Conservation (phyloP, 2,888 invertebrate species). For the Scaeva pyrastri region DNA sequence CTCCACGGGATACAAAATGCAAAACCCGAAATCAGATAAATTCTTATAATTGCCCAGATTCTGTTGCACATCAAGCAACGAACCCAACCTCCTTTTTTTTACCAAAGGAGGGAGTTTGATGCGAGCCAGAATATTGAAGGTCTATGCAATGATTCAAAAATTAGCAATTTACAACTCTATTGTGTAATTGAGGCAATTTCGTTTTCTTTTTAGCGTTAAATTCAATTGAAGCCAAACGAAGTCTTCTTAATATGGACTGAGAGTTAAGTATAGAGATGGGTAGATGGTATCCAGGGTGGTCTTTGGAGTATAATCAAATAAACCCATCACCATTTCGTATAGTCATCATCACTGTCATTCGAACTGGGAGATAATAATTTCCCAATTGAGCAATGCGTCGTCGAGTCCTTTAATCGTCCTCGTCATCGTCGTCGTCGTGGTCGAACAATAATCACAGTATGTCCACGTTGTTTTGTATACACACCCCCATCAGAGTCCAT, state of each 20-base stretch:
- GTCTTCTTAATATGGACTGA: background rate
- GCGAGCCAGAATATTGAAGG: no score
- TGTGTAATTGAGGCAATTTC: conserved; percentile 69
- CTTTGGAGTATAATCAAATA: conserved; percentile 57
- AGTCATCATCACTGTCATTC: background rate
- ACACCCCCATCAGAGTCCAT: conserved; percentile 4
- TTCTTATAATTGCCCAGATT: conserved; percentile 50
- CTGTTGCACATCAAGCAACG: conserved; percentile 17
- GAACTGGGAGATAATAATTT: conserved; percentile 50
- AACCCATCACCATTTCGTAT: conserved; percentile 17
- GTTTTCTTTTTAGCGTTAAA: conserved; percentile 62
- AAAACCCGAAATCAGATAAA: conserved; percentile 46
- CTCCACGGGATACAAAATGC: conserved; percentile 36
- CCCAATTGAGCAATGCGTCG: conserved; percentile 66
- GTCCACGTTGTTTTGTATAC: conserved; percentile 39
- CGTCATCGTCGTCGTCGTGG: no score
- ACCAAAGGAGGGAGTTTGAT: background rate
- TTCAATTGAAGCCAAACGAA: conserved; percentile 60
- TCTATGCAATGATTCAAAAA: conserved; percentile 28
- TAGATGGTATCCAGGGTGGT: conserved; percentile 12
- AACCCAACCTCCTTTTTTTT: no score
- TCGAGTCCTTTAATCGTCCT: conserved; percentile 74
- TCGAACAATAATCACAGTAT: conserved; percentile 56
- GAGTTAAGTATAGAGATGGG: no score
- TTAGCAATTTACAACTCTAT: conserved; percentile 67